Evolutionary conservation across 1,140 invertebrate species (phyloP), one percentile per base, ranked within the genome.

Genomic region (Hermetia illucens): DNA sequence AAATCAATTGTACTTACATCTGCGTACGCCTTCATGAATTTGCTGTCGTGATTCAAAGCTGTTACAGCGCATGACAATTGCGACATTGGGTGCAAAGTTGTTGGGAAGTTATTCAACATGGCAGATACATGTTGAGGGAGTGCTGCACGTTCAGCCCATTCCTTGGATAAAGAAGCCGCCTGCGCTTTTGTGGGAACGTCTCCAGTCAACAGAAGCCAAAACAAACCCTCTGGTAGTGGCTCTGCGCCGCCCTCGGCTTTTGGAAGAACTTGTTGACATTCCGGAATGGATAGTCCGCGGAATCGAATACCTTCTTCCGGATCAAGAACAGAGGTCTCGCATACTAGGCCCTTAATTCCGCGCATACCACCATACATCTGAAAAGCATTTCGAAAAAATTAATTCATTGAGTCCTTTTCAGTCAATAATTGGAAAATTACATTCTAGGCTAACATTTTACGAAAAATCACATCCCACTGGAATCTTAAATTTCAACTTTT

Each of bases 301-400:
- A 96, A 97, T 36, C 89, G 70, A 58, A 97, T 97, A 42, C 91
- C 91, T 62, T 96, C 90, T 44, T 97, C 88, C 5, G 93, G 72
- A 55, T 96, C 92, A 40, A 97, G 66, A 16, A 95, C 86, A 10
- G 91, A 96, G 2, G 92, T 94, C 64, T 97, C 93, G 58, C 84
- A 91, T 0, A 97, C 86, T 25, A 97, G 65, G 44, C 86, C 90
- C 58, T 87, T 89, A 61, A 97, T 95, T 16, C 90, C 90, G 53
- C 92, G 71, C 93, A 97, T 97, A 39, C 93, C 93, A 52, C 93
- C 92, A 65, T 97, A 97, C 72, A 94, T 86, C 85, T 88, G 50
- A 8, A 57, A 49, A 48, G 8, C 27, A 18, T 15, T 18, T 25
- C 6, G 16, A 17, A 32, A 32, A 5, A 32, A 5, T n/a, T 32